Evolutionary conservation across 2,113 vertebrate species (phyloP), one percentile per base, ranked within the genome.

Genomic region (Aix galericulata): DNA sequence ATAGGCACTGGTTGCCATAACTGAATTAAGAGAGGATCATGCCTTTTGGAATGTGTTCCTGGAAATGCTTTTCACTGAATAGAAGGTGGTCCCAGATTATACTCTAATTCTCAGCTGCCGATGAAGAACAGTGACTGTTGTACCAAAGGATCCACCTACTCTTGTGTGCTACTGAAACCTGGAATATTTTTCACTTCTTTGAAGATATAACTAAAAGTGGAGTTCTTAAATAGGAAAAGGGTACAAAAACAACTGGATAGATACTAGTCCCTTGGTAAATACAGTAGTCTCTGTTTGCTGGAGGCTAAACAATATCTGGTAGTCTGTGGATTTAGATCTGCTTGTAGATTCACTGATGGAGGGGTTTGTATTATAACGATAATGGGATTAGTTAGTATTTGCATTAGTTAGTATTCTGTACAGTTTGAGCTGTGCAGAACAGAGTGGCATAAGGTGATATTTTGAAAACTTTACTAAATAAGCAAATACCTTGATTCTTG

Each of bases 391-490:
- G 21, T 59, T 86, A 52, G 7, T 59, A 32, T 94, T 86, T 69
- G 72, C n/a, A 55, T 85, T 69, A 86, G 21, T 59, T 83, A 48
- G 7, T 59, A 32, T 94, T 86, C 66, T 69, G 72, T 32, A 55
- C 34, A 68, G 32, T 58, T 76, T 72, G 34, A 92, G n/a, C 71
- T 89, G 18, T 42, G 77, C 17, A 73, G 77, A 75, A 36, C 53
- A 20, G 38, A 52, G 48, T 40, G 21, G 26, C 69, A 44, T 32
- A 81, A 84, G 62, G 36, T 64, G 62, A 92, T 87, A 36, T 26
- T 89, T 86, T 93, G 69, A 88, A 93, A 94, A 55, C 94, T 88
- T 86, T 58, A 84, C 76, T 76, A 88, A 91, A 92, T 93, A 96
- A 95, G 92, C 94, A 91, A 82, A 93, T 95, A 84, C 14, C n/a